Conservation (phyloP, 2,888 invertebrate genomes). For the Drosophila lacicola region DNA sequence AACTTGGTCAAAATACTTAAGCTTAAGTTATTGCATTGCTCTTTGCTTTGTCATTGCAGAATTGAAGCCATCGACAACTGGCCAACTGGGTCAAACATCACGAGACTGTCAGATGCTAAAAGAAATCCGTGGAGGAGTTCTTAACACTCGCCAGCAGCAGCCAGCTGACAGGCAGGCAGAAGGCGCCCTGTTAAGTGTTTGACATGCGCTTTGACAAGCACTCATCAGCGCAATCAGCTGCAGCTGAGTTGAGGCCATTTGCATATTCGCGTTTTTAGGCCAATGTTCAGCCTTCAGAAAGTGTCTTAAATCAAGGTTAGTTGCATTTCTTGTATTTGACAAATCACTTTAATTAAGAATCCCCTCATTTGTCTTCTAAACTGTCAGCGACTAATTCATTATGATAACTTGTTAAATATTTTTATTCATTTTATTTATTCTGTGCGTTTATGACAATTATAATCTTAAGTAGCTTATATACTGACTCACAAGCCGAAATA, state of each 20-base stretch:
- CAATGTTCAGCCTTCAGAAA: slow-evolving; percentile 15
- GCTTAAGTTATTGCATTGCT: slow-evolving; percentile 30
- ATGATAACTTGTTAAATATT: neutral
- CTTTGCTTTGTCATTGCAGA: slow-evolving; percentile 47
- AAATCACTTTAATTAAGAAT: neutral
- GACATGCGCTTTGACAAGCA: slow-evolving; percentile 69
- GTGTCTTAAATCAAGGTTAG: slow-evolving; percentile 14
- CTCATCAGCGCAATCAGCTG: slow-evolving; percentile 16
- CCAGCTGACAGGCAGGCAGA: slow-evolving; percentile 1
- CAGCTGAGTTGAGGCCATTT: slow-evolving; percentile 41
- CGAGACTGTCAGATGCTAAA: slow-evolving; percentile 31
- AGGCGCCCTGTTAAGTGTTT: slow-evolving; percentile 50
- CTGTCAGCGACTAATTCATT: neutral
- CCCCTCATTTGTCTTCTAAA: neutral
- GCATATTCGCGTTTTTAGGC: slow-evolving; percentile 24
- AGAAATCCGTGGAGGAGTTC: slow-evolving; percentile 53
- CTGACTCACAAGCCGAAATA: neutral
- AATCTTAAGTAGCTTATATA: slow-evolving; percentile 6
- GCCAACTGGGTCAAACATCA: slow-evolving; percentile 72
- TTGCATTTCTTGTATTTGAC: slow-evolving; percentile 1
- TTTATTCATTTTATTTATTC: neutral
- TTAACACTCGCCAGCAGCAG: slow-evolving; percentile 42
- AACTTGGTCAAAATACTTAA: slow-evolving; percentile 74
- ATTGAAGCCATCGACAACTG: slow-evolving; percentile 21
- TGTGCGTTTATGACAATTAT: neutral